These are phyloP conservation scores for Tigriopus japonicus DNA, from an alignment of 1,140 invertebrate species.

Conservation along the genomic window DNA sequence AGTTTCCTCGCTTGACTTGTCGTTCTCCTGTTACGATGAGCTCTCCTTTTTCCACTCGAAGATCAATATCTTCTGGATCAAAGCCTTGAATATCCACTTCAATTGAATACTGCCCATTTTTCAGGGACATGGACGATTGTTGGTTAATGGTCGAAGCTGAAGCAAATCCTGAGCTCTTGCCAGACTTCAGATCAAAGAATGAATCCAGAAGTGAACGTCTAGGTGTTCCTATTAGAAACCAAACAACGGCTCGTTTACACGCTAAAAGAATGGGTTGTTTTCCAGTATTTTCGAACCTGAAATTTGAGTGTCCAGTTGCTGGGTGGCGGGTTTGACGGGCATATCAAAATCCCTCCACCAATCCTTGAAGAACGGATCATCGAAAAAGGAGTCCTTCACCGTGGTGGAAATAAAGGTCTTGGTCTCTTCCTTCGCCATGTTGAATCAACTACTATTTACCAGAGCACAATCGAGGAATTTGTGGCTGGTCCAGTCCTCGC, in stretches of 20 bases:
- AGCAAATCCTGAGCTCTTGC: neutral
- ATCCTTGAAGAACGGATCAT: conserved; percentile 13
- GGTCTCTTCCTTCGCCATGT: neutral
- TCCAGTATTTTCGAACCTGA: neutral
- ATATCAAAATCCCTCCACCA: conserved; percentile 12
- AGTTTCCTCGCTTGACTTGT: conserved; percentile 9
- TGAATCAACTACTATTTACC: neutral
- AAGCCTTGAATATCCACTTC: conserved; percentile 12
- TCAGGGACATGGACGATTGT: neutral
- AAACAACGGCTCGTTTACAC: neutral
- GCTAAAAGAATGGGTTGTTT: too few relatives aligned
- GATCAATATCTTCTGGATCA: conserved; percentile 13
- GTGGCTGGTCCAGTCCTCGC: too few relatives aligned
- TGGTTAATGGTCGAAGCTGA: neutral
- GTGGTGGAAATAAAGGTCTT: neutral
- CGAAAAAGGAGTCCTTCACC: conserved; percentile 11
- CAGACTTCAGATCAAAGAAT: conserved; percentile 7
- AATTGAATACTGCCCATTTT: conserved; percentile 13
- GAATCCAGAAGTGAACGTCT: conserved; percentile 1
- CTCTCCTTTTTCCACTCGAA: conserved; percentile 6
- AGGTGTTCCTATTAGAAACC: conserved; percentile 1
- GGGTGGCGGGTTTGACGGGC: neutral
- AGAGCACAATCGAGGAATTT: too few relatives aligned
- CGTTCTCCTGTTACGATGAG: conserved; percentile 8
- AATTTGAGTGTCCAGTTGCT: neutral